A percentile compares a stretch with the other conserved stretches of the same genome.
Conservation (phyloP, 2,113 vertebrate species). For the Phrynosoma blainvillii region DNA sequence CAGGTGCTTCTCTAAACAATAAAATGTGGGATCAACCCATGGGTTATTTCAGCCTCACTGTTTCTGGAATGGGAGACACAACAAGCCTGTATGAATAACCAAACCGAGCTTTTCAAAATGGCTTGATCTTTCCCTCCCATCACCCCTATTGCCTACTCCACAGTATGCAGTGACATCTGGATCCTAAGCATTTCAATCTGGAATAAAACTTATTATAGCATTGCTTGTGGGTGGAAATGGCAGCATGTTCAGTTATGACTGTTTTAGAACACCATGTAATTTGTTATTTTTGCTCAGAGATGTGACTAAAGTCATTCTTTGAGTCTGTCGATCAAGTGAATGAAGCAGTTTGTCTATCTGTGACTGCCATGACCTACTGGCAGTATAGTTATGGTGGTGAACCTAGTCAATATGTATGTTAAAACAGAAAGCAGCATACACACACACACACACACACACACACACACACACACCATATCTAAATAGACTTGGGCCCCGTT, state of each 20-base stretch:
- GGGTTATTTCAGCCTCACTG: not conserved
- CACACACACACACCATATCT: no score
- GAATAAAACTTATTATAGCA: conserved; percentile 80
- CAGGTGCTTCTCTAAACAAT: not conserved
- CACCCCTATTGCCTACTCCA: conserved; percentile 61
- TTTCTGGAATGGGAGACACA: conserved; percentile 34
- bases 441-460: no score
- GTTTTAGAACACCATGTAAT: conserved; percentile 74
- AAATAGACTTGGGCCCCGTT: no score
- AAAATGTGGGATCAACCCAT: not conserved
- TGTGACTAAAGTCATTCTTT: conserved; percentile 60
- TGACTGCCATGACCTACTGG: conserved; percentile 44
- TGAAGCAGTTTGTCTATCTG: conserved; percentile 32
- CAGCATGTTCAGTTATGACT: conserved; percentile 71
- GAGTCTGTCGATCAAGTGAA: conserved; percentile 45
- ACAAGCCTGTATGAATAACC: conserved; percentile 47
- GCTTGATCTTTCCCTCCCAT: conserved; percentile 13
- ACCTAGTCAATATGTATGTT: conserved; percentile 1
- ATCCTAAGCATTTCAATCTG: conserved; percentile 79
- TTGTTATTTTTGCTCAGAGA: conserved; percentile 70
- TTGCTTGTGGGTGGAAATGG: conserved; percentile 74
- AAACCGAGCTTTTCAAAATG: conserved; percentile 50
- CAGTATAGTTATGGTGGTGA: not conserved
- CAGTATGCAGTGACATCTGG: conserved; percentile 76
- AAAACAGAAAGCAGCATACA: not conserved